phyloP scores from a whole-genome alignment of 2,797 vertebrate genomes.

The Tolypeutes matacus region DNA sequence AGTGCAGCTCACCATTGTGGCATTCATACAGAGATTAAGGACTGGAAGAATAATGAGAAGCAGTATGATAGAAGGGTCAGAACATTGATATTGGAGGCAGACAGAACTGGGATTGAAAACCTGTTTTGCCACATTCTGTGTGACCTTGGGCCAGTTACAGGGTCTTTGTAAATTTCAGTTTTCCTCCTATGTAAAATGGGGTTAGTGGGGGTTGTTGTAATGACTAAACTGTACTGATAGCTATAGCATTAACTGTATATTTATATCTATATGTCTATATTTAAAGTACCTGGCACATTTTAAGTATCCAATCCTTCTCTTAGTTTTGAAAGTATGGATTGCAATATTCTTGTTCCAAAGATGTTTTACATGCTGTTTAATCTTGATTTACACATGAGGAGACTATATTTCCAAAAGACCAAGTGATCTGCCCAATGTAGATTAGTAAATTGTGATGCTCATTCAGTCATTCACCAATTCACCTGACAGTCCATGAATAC shows the following conservation, averaged over 20 bases:
- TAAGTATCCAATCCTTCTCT: slow-evolving; percentile 13
- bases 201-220: not conserved
- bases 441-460: slow-evolving; percentile 35
- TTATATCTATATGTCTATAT: not conserved
- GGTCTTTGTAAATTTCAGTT: slow-evolving; percentile 9
- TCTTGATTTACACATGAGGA: not conserved
- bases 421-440: not conserved
- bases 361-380: too few relatives aligned
- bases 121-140: not conserved
- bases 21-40: not conserved
- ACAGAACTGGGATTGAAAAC: not conserved
- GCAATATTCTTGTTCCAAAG: not conserved
- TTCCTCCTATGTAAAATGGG: slow-evolving; percentile 2
- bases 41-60: not conserved
- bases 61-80: not conserved
- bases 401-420: not conserved
- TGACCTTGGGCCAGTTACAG: not conserved
- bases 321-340: slow-evolving; percentile 22
- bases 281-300: slow-evolving; percentile 13
- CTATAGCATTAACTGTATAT: not conserved
- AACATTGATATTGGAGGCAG: not conserved
- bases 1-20: not conserved
- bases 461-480: slow-evolving; percentile 9
- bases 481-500: not conserved
- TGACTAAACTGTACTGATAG: not conserved